Conservation (phyloP, 1,140 invertebrate genomes). For the Acromyrmex charruanus region DNA sequence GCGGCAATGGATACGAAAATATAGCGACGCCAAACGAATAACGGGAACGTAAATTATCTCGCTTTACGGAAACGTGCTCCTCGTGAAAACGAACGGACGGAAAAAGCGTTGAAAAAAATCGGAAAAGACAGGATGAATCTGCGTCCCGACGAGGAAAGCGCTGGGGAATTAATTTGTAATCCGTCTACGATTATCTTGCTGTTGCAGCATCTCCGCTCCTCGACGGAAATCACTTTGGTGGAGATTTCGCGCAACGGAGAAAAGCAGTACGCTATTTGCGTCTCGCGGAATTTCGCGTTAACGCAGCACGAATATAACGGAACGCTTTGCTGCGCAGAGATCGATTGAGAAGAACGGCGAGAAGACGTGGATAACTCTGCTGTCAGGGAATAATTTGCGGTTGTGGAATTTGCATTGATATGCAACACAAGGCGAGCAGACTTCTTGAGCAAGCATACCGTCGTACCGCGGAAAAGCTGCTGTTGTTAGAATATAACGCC, state of each 20-base stretch:
- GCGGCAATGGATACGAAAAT: conserved; percentile 13
- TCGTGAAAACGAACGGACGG: conserved; percentile 19
- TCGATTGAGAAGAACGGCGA: conserved; percentile 27
- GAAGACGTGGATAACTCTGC: conserved; percentile 26
- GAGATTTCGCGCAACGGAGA: conserved; percentile 7
- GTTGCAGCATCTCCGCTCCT: conserved; percentile 22
- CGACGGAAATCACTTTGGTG: conserved; percentile 36
- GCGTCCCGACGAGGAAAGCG: conserved; percentile 9
- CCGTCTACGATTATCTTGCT: conserved; percentile 51
- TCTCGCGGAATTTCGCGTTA: conserved; percentile 39
- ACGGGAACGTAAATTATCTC: conserved; percentile 24
- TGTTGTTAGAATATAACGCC: neutral
- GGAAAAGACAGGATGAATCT: conserved; percentile 3
- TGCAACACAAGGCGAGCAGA: conserved; percentile 11
- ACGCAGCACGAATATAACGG: neutral
- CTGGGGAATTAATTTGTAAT: conserved; percentile 53
- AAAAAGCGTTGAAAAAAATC: conserved; percentile 31
- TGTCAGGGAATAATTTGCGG: conserved; percentile 46
- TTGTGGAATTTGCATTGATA: conserved; percentile 46
- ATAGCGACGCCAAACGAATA: conserved; percentile 22
- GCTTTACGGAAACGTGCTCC: conserved; percentile 20
- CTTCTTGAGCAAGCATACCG: neutral
- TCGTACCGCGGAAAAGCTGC: conserved; percentile 9
- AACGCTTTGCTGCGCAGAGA: conserved; percentile 15
- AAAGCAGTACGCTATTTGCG: neutral